Evolutionary conservation across 2,888 invertebrate genomes (phyloP).

Genomic region (Cephus sareptanus): DNA sequence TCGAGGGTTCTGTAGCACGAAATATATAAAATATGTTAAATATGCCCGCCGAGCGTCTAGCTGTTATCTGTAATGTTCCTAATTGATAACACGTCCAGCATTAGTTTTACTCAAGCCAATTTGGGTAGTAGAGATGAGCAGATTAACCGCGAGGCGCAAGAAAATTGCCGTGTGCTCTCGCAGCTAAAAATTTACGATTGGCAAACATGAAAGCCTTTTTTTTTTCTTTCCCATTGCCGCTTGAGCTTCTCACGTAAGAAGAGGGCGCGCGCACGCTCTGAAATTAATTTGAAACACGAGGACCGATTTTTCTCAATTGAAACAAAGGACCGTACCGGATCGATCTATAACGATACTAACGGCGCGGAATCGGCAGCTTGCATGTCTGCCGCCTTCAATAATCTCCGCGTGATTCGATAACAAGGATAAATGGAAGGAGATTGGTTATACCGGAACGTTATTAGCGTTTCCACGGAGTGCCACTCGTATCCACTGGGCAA

Average conservation of each 20-base stretch:
- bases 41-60: conserved; percentile 19
- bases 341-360: conserved; percentile 19
- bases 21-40: conserved; percentile 31
- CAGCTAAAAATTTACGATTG: conserved; percentile 50
- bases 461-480: conserved; percentile 33
- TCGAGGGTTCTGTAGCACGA: conserved; percentile 16
- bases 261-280: conserved; percentile 11
- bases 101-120: conserved; percentile 53
- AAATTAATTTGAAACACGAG: conserved; percentile 29
- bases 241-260: conserved; percentile 18
- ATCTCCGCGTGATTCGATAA: conserved; percentile 29
- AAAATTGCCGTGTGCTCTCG: conserved; percentile 42
- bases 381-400: conserved; percentile 17
- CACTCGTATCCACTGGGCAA: not conserved
- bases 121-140: conserved; percentile 51
- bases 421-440: conserved; percentile 19
- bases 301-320: conserved; percentile 12
- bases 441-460: conserved; percentile 21
- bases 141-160: conserved; percentile 48
- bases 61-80: conserved; percentile 42
- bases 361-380: not conserved
- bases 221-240: conserved; percentile 20
- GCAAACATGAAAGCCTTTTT: conserved; percentile 47
- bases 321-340: conserved; percentile 23
- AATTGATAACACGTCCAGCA: conserved; percentile 58